Conservation (phyloP, 1,140 invertebrate species). For the Cotesia vestalis region DNA sequence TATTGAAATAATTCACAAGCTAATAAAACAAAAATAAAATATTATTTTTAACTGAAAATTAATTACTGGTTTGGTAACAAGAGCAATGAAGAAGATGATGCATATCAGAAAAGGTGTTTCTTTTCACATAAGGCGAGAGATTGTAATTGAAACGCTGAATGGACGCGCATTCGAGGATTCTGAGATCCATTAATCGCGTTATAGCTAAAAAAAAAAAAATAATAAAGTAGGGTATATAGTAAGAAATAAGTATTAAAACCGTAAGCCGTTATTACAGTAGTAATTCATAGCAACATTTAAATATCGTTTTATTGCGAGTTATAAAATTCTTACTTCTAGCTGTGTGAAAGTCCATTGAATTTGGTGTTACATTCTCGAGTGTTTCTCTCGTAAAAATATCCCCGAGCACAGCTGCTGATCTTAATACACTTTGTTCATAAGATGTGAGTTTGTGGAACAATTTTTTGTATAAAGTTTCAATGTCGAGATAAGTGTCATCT, state of each 20-base stretch:
- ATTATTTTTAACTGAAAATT: neutral
- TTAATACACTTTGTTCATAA: slow-evolving; percentile 69
- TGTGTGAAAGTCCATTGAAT: slow-evolving; percentile 55
- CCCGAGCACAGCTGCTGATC: slow-evolving; percentile 68
- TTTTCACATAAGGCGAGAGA: slow-evolving; percentile 20
- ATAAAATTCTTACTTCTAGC: slow-evolving; percentile 55
- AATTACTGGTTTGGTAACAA: slow-evolving; percentile 43
- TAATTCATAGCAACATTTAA: neutral
- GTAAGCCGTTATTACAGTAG: neutral
- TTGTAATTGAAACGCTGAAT: slow-evolving; percentile 50
- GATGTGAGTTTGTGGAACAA: slow-evolving; percentile 50
- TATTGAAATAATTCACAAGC: neutral
- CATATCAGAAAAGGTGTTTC: slow-evolving; percentile 50
- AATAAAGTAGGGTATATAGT: neutral
- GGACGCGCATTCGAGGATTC: slow-evolving; percentile 68
- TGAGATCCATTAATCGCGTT: slow-evolving; percentile 64
- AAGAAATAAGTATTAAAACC: slow-evolving; percentile 17
- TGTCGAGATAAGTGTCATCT: neutral
- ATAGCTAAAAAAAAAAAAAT: slow-evolving; percentile 55
- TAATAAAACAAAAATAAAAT: slow-evolving; percentile 14
- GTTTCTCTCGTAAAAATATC: slow-evolving; percentile 65
- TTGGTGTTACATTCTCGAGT: slow-evolving; percentile 62
- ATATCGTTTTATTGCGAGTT: slow-evolving; percentile 14
- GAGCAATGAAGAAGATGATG: slow-evolving; percentile 44
- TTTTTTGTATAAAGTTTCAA: slow-evolving; percentile 24